Evolutionary conservation across 2,113 vertebrate genomes (phyloP).

Genomic region (Myrmecophaga tridactyla): DNA sequence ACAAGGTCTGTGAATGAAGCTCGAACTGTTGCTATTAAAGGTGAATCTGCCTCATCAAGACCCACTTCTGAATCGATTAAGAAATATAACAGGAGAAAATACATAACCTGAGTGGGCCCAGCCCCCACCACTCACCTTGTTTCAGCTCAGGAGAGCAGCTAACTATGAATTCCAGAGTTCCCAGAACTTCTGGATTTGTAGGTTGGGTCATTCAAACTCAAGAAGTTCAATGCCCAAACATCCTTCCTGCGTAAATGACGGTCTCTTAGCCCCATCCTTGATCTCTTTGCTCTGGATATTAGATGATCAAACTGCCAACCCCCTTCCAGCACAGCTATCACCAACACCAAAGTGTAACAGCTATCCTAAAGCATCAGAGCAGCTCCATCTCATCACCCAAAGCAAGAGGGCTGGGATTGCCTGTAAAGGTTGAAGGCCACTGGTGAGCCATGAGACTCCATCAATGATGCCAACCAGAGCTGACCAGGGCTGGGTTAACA

Average conservation of each 20-base stretch:
- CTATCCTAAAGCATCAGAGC: background rate
- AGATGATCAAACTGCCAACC: background rate
- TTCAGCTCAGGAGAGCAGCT: background rate
- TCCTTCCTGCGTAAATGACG: background rate
- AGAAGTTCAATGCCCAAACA: background rate
- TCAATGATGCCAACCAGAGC: background rate
- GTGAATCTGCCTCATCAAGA: background rate
- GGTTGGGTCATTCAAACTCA: background rate
- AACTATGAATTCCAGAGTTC: too few relatives aligned
- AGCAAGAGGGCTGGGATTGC: background rate
- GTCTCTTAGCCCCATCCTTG: background rate
- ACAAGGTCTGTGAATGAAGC: background rate
- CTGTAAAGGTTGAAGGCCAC: background rate
- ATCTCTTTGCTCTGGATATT: background rate
- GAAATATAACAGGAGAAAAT: background rate
- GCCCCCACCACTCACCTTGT: too few relatives aligned
- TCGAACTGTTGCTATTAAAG: background rate
- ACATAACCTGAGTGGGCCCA: accelerated
- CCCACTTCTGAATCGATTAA: background rate
- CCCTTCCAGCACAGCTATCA: background rate
- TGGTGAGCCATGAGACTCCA: background rate
- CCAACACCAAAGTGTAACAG: background rate
- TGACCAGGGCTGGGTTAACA: background rate
- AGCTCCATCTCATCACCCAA: background rate
- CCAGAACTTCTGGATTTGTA: background rate